phyloP scores from a whole-genome alignment of 2,888 invertebrate species.

The Pycnomerus fuliginosus region DNA sequence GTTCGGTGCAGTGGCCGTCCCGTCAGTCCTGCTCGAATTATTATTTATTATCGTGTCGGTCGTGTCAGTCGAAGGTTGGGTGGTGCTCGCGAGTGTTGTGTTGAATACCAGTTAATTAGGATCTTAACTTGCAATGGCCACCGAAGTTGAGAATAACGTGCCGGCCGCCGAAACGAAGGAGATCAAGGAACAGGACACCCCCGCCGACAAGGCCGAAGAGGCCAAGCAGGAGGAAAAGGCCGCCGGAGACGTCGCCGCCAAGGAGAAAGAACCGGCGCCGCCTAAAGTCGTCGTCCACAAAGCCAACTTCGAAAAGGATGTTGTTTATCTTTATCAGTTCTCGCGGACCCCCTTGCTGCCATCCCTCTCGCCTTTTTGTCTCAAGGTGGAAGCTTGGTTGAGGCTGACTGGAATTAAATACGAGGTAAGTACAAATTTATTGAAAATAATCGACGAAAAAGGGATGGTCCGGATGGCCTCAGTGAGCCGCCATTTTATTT shows the following conservation, averaged over 20 bases:
- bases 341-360: slow-evolving; percentile 87
- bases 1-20: slow-evolving; percentile 1
- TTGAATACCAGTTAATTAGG: slow-evolving; percentile 26
- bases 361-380: slow-evolving; percentile 88
- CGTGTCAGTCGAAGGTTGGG: no score
- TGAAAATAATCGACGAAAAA: background rate
- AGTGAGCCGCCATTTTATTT: background rate
- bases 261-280: slow-evolving; percentile 64
- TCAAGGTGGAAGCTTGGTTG: slow-evolving; percentile 96
- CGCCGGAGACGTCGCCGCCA: slow-evolving; percentile 52
- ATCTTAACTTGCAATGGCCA: slow-evolving; percentile 62
- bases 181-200: slow-evolving; percentile 54
- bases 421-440: slow-evolving; percentile 70
- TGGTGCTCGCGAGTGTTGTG: slow-evolving; percentile 32
- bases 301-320: slow-evolving; percentile 85
- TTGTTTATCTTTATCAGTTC: slow-evolving; percentile 93
- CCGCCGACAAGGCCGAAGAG: slow-evolving; percentile 54
- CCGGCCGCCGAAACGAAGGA: slow-evolving; percentile 63
- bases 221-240: slow-evolving; percentile 50
- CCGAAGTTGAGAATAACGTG: slow-evolving; percentile 73
- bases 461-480: no score
- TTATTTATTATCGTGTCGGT: slow-evolving; percentile 27
- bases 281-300: slow-evolving; percentile 84
- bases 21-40: slow-evolving; percentile 11
- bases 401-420: slow-evolving; percentile 88